Evolutionary conservation across 92 coral and sea anemone genomes (phyloP), one percentile per base, ranked within the genome.

Genomic region (Porites lobata): DNA sequence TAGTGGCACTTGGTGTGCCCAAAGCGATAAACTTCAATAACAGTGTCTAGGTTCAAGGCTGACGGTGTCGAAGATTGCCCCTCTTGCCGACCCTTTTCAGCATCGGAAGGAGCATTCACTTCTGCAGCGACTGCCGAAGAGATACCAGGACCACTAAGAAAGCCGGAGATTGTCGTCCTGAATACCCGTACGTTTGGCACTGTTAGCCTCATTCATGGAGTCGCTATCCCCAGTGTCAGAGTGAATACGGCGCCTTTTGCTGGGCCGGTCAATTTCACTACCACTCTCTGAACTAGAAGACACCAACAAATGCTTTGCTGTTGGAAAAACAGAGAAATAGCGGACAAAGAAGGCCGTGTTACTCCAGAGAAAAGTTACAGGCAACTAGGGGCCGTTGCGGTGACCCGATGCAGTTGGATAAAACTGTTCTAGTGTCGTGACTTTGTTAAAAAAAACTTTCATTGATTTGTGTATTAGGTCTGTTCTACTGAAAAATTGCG

Each of bases 21-120:
- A 69, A 82, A 82, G 77, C 86, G 86, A 69, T 82, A 82, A 24
- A 78, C 83, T 61, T 78, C 83, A 61, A 78, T 76, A 64, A 64
- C 84, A 78, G 51, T 54, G 83, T 78, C 83, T 59, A 76, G 18
- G 80, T 76, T 76, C 32, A 76, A 76, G 76, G 85, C 76, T 66
- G 85, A 11, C 58, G 12, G 12, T 53, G 58, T 53, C 58, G 12
- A 53, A 53, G 58, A 53, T 53, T 53, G 58, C 12, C 58, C 58
- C 58, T 53, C 6, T 53, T 53, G 58, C 12, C 58, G 58, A 53
- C 58, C 65, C 21, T 81, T 73, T 81, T 81, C 85, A 18, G 75
- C 85, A 29, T 81, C 76, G 64, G 43, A 51, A 81, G 76, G 19
- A 81, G 85, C 65, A 66, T 38, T 81, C 76, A 72, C 38, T 26